phyloP scores from a whole-genome alignment of 2,797 vertebrate species.

The Arrhamphus sclerolepis region DNA sequence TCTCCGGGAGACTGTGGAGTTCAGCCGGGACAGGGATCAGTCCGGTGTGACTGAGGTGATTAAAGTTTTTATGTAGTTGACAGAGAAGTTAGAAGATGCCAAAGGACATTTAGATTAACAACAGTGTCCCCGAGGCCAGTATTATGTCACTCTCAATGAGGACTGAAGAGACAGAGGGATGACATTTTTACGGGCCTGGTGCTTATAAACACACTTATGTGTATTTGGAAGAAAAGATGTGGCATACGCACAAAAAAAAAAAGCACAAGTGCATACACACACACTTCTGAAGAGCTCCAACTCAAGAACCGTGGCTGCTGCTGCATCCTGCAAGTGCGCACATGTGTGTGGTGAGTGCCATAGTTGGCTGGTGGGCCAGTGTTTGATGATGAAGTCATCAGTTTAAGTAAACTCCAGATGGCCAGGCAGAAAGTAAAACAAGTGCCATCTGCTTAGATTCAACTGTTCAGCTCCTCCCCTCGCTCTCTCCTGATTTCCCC shows the following conservation, averaged over 20 bases:
- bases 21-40: conserved; percentile 62
- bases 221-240: conserved; percentile 41
- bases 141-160: conserved; percentile 77
- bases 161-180: conserved; percentile 68
- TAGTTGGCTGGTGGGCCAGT: conserved; percentile 75
- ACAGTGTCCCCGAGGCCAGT: conserved; percentile 65
- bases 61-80: conserved; percentile 74
- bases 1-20: conserved; percentile 59
- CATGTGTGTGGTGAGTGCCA: conserved; percentile 73
- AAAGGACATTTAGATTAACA: conserved; percentile 74
- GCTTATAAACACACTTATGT: conserved; percentile 67
- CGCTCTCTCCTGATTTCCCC: conserved; percentile 40
- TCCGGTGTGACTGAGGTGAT: conserved; percentile 57
- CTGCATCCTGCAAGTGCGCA: conserved; percentile 65
- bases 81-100: conserved; percentile 70
- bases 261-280: conserved; percentile 27
- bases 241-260: conserved; percentile 44
- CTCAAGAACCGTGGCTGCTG: conserved; percentile 53
- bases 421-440: conserved; percentile 83
- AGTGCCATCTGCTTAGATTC: conserved; percentile 87
- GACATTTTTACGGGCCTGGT: conserved; percentile 68
- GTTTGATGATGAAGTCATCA: conserved; percentile 86
- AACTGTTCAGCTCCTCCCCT: conserved; percentile 72
- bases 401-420: conserved; percentile 87
- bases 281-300: conserved; percentile 41